Evolutionary conservation across 1,140 invertebrate species (phyloP), one percentile per base, ranked within the genome.

Genomic region (Campoletis sonorensis): DNA sequence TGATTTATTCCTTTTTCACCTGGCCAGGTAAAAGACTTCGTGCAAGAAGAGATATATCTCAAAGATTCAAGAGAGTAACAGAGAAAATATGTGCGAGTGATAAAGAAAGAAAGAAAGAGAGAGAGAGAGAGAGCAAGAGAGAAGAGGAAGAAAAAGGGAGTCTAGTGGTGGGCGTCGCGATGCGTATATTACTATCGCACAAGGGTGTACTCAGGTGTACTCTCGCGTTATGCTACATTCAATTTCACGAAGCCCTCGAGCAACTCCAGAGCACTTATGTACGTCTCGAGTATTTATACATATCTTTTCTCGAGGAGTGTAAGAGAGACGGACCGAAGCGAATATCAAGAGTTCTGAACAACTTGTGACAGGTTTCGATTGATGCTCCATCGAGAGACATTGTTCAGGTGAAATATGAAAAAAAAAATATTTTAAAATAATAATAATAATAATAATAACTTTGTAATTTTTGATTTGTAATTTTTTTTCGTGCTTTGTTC

Each of bases 11-110:
- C 49, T 79, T 51, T 70, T 70, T 49, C 49, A 30, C 58, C 68
- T 67, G 78, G 79, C 75, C 51, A 83, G 75, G 81, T 83, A 67
- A 81, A 81, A 80, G 79, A 81, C 61, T 76, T 18, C 16, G 18
- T 54, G n/a, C 51, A 18, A 54, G 51, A n/a, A 54, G 51, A 54
- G 40, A 54, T 54, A 54, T n/a, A n/a, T 54, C 40, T 45, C 40
- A n/a, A n/a, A 54, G 16, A 54, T 54, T 1, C n/a, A 10, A 21
- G 61, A 21, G 23, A 27, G 61, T 7, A 3, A 64, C 0, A 64
- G n/a, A 64, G 5, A 23, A 64, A 21, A 13, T 37, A 21, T 21
- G 37, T 10, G 4, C 37, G 37, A 54, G 13, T 8, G 13, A 54
- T 4, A 16, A n/a, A n/a, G n/a, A 26, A 23, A 21, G 61, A 21